phyloP scores from a whole-genome alignment of 2,888 invertebrate species.

The Ectemnius lituratus region DNA sequence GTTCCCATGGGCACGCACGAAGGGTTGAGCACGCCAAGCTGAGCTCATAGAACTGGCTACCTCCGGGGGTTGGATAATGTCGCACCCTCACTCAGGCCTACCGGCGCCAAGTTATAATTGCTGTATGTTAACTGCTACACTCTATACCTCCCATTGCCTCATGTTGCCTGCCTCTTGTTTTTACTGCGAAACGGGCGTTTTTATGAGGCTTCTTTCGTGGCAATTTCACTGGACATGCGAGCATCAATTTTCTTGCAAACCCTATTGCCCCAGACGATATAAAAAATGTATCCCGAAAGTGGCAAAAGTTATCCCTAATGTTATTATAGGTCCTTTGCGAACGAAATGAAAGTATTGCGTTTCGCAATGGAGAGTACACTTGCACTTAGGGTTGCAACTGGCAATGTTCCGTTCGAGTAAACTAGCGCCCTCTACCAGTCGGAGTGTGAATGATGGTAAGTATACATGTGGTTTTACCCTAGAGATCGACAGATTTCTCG shows the following conservation, averaged over 20 bases:
- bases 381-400: too few species aligned
- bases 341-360: too few species aligned
- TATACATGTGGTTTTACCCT: background rate
- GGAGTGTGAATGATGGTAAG: background rate
- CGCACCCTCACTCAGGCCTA: slow-evolving; percentile 42
- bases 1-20: slow-evolving; percentile 67
- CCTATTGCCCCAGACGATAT: too few species aligned
- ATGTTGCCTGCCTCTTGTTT: slow-evolving; percentile 18
- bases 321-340: background rate
- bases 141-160: too few species aligned
- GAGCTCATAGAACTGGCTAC: slow-evolving; percentile 62
- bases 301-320: background rate
- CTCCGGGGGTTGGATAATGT: slow-evolving; percentile 45
- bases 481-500: background rate
- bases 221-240: slow-evolving; percentile 6
- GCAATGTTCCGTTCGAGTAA: background rate
- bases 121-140: slow-evolving; percentile 57
- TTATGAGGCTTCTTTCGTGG: background rate
- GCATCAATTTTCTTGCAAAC: too few species aligned
- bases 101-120: slow-evolving; percentile 69
- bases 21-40: slow-evolving; percentile 59
- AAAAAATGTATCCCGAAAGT: too few species aligned
- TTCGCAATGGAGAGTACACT: too few species aligned
- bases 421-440: background rate
- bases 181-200: slow-evolving; percentile 14